These are phyloP conservation scores for Aselliscus stoliczkanus DNA, from an alignment of 2,797 vertebrate genomes.

Conservation along the genomic window DNA sequence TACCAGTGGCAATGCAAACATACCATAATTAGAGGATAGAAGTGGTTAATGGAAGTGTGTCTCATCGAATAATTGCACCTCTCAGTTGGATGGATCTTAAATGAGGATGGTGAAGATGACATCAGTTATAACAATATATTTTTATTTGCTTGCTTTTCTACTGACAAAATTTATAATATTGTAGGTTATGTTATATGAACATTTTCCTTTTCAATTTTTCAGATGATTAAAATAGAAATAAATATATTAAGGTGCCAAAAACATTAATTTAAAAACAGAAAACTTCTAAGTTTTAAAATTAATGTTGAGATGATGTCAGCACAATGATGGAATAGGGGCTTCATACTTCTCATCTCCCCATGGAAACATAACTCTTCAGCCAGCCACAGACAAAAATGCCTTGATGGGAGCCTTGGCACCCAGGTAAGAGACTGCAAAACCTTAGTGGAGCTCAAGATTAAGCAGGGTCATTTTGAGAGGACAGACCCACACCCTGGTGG, in stretches of 20 bases:
- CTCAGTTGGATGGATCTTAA: constrained; percentile 73
- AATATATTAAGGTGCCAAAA: neutral
- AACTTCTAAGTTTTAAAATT: neutral
- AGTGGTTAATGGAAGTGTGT: constrained; percentile 64
- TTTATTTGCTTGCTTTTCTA: constrained; percentile 63
- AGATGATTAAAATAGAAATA: constrained; percentile 19
- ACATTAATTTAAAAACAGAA: neutral
- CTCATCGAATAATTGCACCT: constrained; percentile 76
- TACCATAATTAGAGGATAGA: constrained; percentile 72
- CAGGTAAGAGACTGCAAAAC: neutral
- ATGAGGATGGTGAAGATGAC: constrained; percentile 66
- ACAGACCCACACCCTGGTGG: neutral
- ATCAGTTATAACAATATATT: constrained; percentile 67
- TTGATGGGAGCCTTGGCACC: neutral
- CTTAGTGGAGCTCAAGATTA: too few species aligned
- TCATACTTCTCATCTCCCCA: neutral
- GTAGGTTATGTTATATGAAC: neutral
- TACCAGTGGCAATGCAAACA: constrained; percentile 74
- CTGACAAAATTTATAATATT: constrained; percentile 40
- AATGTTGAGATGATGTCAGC: neutral
- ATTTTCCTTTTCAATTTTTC: constrained; percentile 56
- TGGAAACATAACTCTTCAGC: neutral
- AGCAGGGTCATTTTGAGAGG: neutral
- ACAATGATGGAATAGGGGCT: neutral
- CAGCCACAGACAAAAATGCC: neutral